These are phyloP conservation scores for Lasioglossum leucozonium DNA, from an alignment of 2,888 invertebrate species.

Conservation along the genomic window DNA sequence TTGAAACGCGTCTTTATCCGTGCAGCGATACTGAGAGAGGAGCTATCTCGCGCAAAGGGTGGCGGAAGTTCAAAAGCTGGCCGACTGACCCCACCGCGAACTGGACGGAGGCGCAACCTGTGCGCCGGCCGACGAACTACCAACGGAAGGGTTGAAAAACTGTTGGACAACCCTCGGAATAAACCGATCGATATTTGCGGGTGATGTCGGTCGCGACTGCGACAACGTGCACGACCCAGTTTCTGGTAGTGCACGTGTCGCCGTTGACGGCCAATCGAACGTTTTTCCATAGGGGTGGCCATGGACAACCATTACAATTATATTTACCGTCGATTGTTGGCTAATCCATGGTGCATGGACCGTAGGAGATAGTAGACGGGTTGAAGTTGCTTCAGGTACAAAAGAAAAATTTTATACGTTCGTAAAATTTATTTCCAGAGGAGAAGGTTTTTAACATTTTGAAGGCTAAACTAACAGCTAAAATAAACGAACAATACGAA, in stretches of 20 bases:
- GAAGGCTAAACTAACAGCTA: too few species aligned
- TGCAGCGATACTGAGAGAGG: constrained; percentile 68
- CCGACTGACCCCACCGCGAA: constrained; percentile 75
- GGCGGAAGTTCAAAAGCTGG: constrained; percentile 55
- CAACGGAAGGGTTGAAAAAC: constrained; percentile 80
- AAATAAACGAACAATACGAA: not conserved
- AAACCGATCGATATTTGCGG: constrained; percentile 68
- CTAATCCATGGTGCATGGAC: too few species aligned
- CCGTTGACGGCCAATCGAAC: constrained; percentile 16
- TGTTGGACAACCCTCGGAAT: constrained; percentile 66
- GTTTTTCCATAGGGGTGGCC: not conserved
- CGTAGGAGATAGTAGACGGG: not conserved
- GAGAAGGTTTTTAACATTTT: not conserved
- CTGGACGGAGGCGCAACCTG: constrained; percentile 82
- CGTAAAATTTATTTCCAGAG: not conserved
- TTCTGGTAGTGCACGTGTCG: constrained; percentile 38
- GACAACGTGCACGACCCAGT: constrained; percentile 61
- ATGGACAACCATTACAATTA: not conserved
- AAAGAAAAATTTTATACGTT: not conserved
- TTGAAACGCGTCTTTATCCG: constrained; percentile 75
- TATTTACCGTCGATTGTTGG: not conserved
- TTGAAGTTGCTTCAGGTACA: not conserved
- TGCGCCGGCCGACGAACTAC: constrained; percentile 75
- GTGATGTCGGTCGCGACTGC: constrained; percentile 50
- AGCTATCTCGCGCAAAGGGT: constrained; percentile 26